These are phyloP conservation scores for Grammomys dolichurus DNA, from an alignment of 2,113 vertebrate genomes.

Conservation along the genomic window DNA sequence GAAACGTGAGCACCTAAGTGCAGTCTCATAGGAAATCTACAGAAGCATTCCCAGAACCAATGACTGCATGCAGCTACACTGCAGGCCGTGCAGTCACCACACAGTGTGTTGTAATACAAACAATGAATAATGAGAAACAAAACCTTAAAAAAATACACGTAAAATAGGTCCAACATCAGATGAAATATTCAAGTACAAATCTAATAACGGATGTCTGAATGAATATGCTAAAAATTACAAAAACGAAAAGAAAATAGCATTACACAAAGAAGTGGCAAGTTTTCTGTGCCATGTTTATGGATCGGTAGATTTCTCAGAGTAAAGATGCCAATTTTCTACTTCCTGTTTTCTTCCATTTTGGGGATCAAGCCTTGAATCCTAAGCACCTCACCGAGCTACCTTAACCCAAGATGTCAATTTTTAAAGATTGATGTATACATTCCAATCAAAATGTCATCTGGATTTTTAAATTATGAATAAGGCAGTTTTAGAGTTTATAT, in stretches of 20 bases:
- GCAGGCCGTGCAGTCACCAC: not conserved
- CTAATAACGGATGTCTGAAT: not conserved
- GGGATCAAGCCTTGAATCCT: not conserved
- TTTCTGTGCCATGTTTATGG: not conserved
- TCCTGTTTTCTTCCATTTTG: not conserved
- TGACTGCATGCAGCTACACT: not conserved
- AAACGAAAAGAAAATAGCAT: not conserved
- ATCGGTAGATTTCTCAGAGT: not conserved
- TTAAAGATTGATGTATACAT: not conserved
- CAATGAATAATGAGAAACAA: not conserved
- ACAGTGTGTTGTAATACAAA: not conserved
- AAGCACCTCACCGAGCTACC: not conserved
- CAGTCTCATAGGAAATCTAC: slow-evolving; percentile 2
- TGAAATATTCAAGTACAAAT: slow-evolving; percentile 9
- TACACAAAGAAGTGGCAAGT: not conserved
- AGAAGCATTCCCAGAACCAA: not conserved
- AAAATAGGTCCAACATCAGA: not conserved
- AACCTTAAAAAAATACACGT: not conserved
- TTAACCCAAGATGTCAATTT: not conserved
- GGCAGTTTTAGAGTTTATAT: slow-evolving; percentile 17
- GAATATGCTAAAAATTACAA: not conserved
- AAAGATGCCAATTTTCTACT: not conserved
- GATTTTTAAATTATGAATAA: slow-evolving; percentile 20
- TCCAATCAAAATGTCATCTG: not conserved
- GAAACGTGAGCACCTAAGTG: not conserved